Evolutionary conservation across 2,113 vertebrate genomes (phyloP).

Genomic region (Glareola pratincola): DNA sequence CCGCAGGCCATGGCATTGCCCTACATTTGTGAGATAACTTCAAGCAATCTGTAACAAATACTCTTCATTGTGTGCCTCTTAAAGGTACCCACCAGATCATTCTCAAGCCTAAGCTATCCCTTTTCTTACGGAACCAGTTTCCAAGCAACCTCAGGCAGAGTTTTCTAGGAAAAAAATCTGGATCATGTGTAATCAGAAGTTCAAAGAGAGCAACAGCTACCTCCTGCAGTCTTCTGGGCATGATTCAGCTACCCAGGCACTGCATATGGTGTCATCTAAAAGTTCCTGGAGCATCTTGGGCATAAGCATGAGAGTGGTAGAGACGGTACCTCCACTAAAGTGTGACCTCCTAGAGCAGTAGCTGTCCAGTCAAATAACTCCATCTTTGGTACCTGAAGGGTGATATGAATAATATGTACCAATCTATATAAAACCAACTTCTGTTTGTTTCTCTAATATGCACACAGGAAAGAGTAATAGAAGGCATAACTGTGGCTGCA

Average conservation of each 20-base stretch:
- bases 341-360: not conserved
- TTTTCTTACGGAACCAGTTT: not conserved
- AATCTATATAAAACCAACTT: not conserved
- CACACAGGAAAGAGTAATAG: not conserved
- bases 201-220: not conserved
- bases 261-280: not conserved
- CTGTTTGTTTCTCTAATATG: not conserved
- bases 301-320: not conserved
- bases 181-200: not conserved
- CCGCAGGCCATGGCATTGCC: fast-evolving
- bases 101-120: not conserved
- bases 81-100: not conserved
- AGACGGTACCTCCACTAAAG: not conserved
- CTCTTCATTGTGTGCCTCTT: not conserved
- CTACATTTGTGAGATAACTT: not conserved
- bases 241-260: not conserved
- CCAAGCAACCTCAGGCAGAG: not conserved
- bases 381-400: not conserved
- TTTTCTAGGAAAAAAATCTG: not conserved
- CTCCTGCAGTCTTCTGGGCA: not conserved
- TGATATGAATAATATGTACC: not conserved
- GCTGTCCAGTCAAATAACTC: not conserved
- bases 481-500: not conserved
- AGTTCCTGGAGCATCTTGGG: not conserved
- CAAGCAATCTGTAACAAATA: not conserved